phyloP scores from a whole-genome alignment of 1,140 invertebrate genomes.

The Plectrocnemia conspersa region DNA sequence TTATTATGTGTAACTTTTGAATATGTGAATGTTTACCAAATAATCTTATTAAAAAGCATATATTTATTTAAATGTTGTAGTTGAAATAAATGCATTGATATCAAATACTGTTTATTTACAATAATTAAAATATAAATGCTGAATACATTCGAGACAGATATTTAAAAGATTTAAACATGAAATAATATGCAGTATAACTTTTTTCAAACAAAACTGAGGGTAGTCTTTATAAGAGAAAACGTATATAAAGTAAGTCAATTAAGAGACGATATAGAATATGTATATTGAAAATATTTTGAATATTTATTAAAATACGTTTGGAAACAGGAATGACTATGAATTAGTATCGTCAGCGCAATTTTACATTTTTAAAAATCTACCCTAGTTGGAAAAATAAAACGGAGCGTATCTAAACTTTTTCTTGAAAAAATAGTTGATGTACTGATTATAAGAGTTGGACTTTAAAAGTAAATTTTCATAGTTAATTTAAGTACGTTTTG shows the following conservation, averaged over 20 bases:
- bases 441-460: not conserved
- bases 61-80: constrained; percentile 23
- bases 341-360: no score
- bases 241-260: not conserved
- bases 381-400: not conserved
- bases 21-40: constrained; percentile 18
- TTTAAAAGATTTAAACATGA: constrained; percentile 3
- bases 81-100: constrained; percentile 10
- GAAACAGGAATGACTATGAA: no score
- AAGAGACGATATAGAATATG: no score
- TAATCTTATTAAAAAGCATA: constrained; percentile 14
- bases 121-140: constrained; percentile 15
- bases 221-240: no score
- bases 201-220: no score
- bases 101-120: constrained; percentile 2
- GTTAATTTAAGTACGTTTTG: constrained; percentile 19
- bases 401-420: not conserved
- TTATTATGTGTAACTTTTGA: no score
- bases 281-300: no score
- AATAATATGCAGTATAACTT: constrained; percentile 1
- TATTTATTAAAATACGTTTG: no score
- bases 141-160: constrained; percentile 6
- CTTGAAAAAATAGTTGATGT: not conserved
- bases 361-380: not conserved
- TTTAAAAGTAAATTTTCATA: not conserved